phyloP scores from a whole-genome alignment of 2,113 vertebrate species.

The Antidorcas marsupialis region DNA sequence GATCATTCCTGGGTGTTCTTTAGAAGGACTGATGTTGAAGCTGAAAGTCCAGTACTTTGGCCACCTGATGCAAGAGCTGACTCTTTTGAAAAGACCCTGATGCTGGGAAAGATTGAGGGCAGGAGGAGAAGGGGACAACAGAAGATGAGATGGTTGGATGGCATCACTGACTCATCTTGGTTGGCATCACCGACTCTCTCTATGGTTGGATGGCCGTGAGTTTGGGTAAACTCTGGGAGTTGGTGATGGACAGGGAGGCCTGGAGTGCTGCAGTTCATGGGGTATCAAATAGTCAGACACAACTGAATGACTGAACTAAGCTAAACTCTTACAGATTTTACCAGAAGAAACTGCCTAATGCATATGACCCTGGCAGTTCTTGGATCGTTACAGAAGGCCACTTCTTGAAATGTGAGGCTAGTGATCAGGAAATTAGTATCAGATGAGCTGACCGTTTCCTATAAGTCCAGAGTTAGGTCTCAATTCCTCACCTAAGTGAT shows the following conservation, averaged over 20 bases:
- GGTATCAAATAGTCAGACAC: neutral
- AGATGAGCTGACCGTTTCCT: neutral
- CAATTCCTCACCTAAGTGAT: neutral
- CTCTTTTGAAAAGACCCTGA: neutral
- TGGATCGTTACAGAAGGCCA: too few species aligned
- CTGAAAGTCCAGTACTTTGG: neutral
- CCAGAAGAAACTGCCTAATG: too few species aligned
- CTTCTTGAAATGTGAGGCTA: too few species aligned
- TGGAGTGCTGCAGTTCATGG: neutral
- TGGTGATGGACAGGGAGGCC: neutral
- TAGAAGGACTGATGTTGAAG: neutral
- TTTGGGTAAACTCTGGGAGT: accelerated
- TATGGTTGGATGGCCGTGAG: too few species aligned
- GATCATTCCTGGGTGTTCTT: neutral
- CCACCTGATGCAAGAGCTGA: neutral
- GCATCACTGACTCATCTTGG: neutral
- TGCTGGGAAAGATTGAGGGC: neutral
- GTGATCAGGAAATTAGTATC: too few species aligned
- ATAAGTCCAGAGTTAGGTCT: neutral
- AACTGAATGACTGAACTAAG: neutral
- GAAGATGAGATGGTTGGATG: neutral
- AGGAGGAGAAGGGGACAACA: neutral
- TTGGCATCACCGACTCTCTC: neutral
- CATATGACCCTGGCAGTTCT: too few species aligned
- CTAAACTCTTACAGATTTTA: neutral